These are phyloP conservation scores for Sarotherodon lohbergeri DNA, from an alignment of 2,113 vertebrate species.

Conservation along the genomic window DNA sequence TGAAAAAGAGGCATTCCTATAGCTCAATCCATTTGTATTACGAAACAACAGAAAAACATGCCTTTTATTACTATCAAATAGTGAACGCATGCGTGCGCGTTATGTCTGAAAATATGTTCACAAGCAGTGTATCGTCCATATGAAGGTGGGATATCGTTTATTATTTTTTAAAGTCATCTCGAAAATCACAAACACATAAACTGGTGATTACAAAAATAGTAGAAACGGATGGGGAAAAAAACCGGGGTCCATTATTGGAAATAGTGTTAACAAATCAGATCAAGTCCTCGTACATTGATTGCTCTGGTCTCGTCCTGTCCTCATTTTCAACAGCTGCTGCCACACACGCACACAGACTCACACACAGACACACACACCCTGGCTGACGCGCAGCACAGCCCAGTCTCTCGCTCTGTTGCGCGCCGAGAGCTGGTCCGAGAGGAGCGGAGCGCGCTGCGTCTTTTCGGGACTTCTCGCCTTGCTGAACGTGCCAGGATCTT, in stretches of 20 bases:
- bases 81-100: background rate
- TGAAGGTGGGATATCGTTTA: background rate
- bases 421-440: slow-evolving; percentile 67
- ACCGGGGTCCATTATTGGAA: slow-evolving; percentile 22
- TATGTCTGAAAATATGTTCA: background rate
- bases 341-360: slow-evolving; percentile 34
- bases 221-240: background rate
- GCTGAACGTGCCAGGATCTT: slow-evolving; percentile 39
- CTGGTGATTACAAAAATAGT: background rate
- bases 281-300: slow-evolving; percentile 72
- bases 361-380: slow-evolving; percentile 31
- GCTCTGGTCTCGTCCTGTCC: slow-evolving; percentile 73
- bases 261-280: slow-evolving; percentile 62
- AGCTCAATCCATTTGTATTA: background rate
- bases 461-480: slow-evolving; percentile 52
- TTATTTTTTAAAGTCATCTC: background rate
- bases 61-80: background rate
- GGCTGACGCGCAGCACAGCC: slow-evolving; percentile 59
- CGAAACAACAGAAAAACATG: background rate
- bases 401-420: slow-evolving; percentile 63
- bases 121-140: background rate
- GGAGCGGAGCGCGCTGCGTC: slow-evolving; percentile 64
- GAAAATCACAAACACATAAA: background rate
- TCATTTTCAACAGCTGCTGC: slow-evolving; percentile 65
- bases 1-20: background rate